phyloP scores from a whole-genome alignment of 1,140 invertebrate species.

The Eurosta solidaginis region DNA sequence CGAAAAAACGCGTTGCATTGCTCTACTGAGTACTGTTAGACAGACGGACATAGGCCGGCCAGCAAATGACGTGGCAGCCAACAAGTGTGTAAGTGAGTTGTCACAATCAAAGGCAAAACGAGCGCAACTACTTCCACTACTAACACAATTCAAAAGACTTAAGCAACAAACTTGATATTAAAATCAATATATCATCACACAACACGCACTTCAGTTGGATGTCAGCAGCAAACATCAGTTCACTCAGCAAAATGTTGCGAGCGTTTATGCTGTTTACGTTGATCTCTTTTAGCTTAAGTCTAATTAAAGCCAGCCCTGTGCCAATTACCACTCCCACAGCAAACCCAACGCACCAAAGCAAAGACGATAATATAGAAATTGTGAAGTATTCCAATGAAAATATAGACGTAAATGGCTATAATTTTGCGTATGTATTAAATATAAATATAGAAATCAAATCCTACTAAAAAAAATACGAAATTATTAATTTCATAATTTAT shows the following conservation, averaged over 20 bases:
- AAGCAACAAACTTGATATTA: slow-evolving; percentile 7
- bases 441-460: neutral
- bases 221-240: neutral
- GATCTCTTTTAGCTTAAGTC: neutral
- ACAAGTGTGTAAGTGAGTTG: neutral
- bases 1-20: slow-evolving; percentile 26
- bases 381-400: slow-evolving; percentile 50
- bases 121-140: neutral
- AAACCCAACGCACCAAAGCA: neutral
- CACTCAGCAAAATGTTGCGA: neutral
- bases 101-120: neutral
- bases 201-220: neutral
- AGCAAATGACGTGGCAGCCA: neutral
- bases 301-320: slow-evolving; percentile 25
- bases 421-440: slow-evolving; percentile 55
- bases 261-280: neutral
- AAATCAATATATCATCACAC: neutral
- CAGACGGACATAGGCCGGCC: neutral
- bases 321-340: neutral
- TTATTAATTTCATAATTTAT: neutral
- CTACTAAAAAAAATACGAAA: neutral
- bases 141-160: neutral
- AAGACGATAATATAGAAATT: slow-evolving; percentile 45
- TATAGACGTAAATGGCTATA: slow-evolving; percentile 57
- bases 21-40: slow-evolving; percentile 9